Conservation (phyloP, 2,888 invertebrate species). For the Pristionchus arcanus region DNA sequence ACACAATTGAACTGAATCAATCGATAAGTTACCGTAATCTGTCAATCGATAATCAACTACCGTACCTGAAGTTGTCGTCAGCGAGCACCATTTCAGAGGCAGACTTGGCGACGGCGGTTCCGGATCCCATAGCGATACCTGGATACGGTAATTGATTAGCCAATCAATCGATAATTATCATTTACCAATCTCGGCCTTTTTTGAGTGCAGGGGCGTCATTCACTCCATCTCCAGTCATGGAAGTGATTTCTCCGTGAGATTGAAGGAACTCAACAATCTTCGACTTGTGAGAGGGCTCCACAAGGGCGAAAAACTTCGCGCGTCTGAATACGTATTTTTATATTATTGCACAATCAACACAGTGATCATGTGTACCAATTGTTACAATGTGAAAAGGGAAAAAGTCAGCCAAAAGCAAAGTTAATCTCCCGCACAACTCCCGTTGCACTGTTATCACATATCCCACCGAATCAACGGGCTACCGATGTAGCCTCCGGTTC, state of each 20-base stretch:
- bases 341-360: background rate
- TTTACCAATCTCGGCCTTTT: conserved; percentile 83
- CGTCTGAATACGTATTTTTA: conserved; percentile 79
- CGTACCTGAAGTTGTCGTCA: conserved; percentile 92
- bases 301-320: conserved; percentile 95
- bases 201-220: conserved; percentile 97
- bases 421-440: background rate
- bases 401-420: background rate
- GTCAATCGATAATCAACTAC: conserved; percentile 83
- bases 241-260: conserved; percentile 94
- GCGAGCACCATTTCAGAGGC: conserved; percentile 99
- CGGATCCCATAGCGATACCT: conserved; percentile 98
- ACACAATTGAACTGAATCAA: conserved; percentile 91
- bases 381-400: background rate
- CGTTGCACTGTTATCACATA: too few species aligned
- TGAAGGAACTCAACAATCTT: conserved; percentile 99
- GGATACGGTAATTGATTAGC: background rate
- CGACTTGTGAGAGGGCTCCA: conserved; percentile 99
- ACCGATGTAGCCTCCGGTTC: conserved; percentile 80
- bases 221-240: conserved; percentile 99
- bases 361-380: too few species aligned
- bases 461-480: background rate
- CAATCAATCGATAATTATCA: background rate
- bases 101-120: conserved; percentile 99
- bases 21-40: conserved; percentile 25